Percentiles rank a stretch among this genome's conserved stretches.
These are phyloP conservation scores for Orbicella faveolata DNA, from an alignment of 64 coral and sea anemone genomes.

Conservation along the genomic window DNA sequence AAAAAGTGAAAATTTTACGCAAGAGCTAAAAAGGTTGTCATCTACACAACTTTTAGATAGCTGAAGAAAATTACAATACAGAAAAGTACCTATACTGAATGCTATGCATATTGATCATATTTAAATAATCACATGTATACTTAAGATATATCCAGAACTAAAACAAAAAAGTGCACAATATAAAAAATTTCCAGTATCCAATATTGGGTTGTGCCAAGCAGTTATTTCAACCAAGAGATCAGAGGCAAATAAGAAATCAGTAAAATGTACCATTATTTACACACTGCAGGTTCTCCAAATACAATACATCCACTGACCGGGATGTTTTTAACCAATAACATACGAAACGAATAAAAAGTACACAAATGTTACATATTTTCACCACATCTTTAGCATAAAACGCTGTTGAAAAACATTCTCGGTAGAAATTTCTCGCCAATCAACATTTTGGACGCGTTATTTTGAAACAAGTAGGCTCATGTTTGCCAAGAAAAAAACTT, in stretches of 20 bases:
- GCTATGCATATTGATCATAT: neutral
- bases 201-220: neutral
- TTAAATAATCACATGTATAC: conserved; percentile 1
- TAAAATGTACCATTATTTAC: conserved; percentile 18
- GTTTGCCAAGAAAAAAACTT: conserved; percentile 20
- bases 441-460: neutral
- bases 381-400: neutral
- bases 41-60: neutral
- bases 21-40: neutral
- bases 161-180: neutral
- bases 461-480: neutral
- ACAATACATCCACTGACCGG: neutral
- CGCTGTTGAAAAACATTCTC: neutral
- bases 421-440: neutral
- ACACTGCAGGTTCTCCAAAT: conserved; percentile 12
- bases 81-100: neutral
- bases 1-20: neutral
- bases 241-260: neutral
- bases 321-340: neutral
- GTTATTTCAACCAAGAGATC: conserved; percentile 1
- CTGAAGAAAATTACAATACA: neutral
- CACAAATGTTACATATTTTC: neutral
- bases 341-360: neutral
- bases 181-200: neutral
- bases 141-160: neutral